phyloP scores from a whole-genome alignment of 2,888 invertebrate genomes.

The Emmelina monodactyla region DNA sequence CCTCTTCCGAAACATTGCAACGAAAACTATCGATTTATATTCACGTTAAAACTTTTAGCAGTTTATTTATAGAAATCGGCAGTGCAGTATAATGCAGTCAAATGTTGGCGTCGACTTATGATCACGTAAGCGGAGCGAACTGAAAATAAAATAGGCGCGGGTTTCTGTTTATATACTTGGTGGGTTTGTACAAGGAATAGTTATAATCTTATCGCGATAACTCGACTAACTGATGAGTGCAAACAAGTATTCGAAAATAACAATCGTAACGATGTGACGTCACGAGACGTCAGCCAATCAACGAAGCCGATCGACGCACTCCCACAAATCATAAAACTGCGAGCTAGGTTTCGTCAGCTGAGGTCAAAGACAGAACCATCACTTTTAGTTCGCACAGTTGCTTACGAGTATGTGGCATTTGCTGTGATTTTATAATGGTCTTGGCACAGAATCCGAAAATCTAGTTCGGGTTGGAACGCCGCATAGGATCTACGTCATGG shows the following conservation, averaged over 20 bases:
- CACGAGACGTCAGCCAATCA: constrained; percentile 36
- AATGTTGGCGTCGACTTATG: too few relatives aligned
- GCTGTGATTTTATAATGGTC: too few relatives aligned
- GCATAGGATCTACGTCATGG: too few relatives aligned
- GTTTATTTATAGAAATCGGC: constrained; percentile 13
- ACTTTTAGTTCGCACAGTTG: too few relatives aligned
- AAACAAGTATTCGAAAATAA: constrained; percentile 41
- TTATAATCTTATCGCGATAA: constrained; percentile 40
- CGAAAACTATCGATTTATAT: constrained; percentile 6
- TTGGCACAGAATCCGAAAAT: too few relatives aligned
- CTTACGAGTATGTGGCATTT: too few relatives aligned
- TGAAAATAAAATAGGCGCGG: constrained; percentile 23
- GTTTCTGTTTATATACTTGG: constrained; percentile 32
- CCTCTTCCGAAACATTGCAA: constrained; percentile 43
- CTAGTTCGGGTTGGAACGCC: too few relatives aligned
- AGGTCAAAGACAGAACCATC: constrained; percentile 43
- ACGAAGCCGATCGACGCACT: constrained; percentile 31
- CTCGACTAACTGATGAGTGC: constrained; percentile 23
- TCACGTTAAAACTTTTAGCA: constrained; percentile 8
- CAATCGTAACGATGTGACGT: constrained; percentile 33
- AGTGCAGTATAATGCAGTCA: background rate
- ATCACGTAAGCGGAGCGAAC: constrained; percentile 17
- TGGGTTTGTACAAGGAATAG: constrained; percentile 18
- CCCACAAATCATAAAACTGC: constrained; percentile 37
- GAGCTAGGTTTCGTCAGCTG: constrained; percentile 21